Evolutionary conservation across 2,888 invertebrate genomes (phyloP), one percentile per base, ranked within the genome.

Genomic region (Mythimna ferrago): DNA sequence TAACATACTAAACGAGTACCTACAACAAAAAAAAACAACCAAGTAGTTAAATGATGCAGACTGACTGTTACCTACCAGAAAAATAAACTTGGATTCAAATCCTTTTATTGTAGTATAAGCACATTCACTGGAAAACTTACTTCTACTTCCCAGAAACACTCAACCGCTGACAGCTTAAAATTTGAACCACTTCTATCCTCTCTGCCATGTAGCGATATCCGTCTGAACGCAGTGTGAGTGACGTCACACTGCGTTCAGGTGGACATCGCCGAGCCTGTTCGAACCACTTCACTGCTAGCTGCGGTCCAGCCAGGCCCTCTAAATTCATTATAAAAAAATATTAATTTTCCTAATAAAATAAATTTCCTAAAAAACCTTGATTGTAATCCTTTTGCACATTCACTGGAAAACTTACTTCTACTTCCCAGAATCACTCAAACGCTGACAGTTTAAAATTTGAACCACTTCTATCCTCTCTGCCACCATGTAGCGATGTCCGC

Each of bases 401-500:
- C 11, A 4, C n/a, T 9, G 19, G n/a, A n/a, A 53, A 7, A 53
- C 3, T n/a, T n/a, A 7, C n/a, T n/a, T 19, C 19, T n/a, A 53
- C n/a, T 9, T n/a, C 6, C 11, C 1, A 14, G 1, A 1, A 21
- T 53, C 10, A 21, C 63, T 38, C 1, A 32, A 4, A 4, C 48
- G 48, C 63, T 57, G 0, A 11, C 16, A 0, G 4, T 60, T 64
- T 35, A 35, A 21, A 6, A 64, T 41, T 66, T 66, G 35, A 1
- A n/a, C 26, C 48, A 14, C 19, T 5, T 11, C 14, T 19, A 26
- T 51, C 32, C 57, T 57, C 10, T 10, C 54, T 57, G 38, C 58
- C 70, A 73, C 58, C 70, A 73, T 62, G 65, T 76, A 68, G 62
- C 80, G 19, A 68, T 77, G 77, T 70, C 65, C 77, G 48, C 69